These are phyloP conservation scores for Athalia rosae DNA, from an alignment of 2,888 invertebrate genomes.

Conservation along the genomic window DNA sequence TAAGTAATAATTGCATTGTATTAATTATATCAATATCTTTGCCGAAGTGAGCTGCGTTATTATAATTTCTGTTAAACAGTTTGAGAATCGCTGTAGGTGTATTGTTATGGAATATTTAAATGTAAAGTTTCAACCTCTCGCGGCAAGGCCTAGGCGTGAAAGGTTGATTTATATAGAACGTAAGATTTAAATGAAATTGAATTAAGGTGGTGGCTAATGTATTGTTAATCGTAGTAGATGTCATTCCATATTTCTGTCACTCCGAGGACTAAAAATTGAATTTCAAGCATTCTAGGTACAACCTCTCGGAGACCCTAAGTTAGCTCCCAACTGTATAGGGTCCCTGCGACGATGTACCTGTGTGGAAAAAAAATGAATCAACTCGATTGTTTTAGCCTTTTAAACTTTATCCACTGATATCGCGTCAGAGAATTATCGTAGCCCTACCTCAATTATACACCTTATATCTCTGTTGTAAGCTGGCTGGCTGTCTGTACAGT, in stretches of 20 bases:
- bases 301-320: conserved; percentile 60
- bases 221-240: conserved; percentile 63
- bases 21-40: conserved; percentile 6
- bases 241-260: conserved; percentile 70
- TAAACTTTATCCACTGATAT: conserved; percentile 42
- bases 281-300: conserved; percentile 57
- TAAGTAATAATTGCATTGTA: conserved; percentile 34
- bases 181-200: conserved; percentile 51
- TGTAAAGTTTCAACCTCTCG: conserved; percentile 49
- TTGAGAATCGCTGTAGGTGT: conserved; percentile 62
- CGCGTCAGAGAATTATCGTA: conserved; percentile 51
- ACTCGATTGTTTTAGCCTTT: conserved; percentile 47
- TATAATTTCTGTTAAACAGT: conserved; percentile 52
- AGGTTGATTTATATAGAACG: conserved; percentile 49
- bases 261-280: conserved; percentile 63
- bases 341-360: conserved; percentile 65
- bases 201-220: conserved; percentile 66
- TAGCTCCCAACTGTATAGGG: conserved; percentile 62
- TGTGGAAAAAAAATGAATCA: conserved; percentile 18
- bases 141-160: conserved; percentile 65
- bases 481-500: conserved; percentile 69
- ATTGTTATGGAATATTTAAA: conserved; percentile 52
- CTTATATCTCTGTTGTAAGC: conserved; percentile 63
- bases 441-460: conserved; percentile 61
- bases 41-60: background rate